Conservation (phyloP, 2,797 vertebrate genomes). For the Spondyliosoma cantharus region DNA sequence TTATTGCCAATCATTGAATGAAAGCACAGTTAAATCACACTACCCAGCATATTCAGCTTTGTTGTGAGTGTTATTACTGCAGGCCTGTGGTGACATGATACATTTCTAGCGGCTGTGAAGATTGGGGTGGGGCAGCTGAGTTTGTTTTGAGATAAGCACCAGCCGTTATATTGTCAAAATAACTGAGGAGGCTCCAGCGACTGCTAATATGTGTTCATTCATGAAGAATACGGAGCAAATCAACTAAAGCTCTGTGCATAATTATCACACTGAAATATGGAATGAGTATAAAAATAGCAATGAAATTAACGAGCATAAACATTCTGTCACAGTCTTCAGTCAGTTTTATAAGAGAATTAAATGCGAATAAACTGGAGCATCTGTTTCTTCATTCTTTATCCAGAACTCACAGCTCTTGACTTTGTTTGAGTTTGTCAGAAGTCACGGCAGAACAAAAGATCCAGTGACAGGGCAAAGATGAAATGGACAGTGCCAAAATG, state of each 20-base stretch:
- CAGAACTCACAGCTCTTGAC: background rate
- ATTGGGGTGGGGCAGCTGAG: background rate
- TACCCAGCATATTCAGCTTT: background rate
- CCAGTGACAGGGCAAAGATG: background rate
- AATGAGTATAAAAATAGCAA: conserved; percentile 17
- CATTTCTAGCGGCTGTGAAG: conserved; percentile 1
- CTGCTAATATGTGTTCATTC: background rate
- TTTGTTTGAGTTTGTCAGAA: background rate
- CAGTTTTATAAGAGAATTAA: conserved; percentile 36
- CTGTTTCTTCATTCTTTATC: background rate
- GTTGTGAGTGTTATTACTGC: background rate
- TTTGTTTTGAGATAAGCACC: background rate
- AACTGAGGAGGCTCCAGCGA: background rate
- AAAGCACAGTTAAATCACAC: background rate
- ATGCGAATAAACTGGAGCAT: conserved; percentile 11
- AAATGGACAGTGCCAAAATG: background rate
- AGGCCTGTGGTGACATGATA: background rate
- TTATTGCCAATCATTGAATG: background rate
- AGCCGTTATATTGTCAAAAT: background rate
- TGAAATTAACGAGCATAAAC: conserved; percentile 45
- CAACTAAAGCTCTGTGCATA: background rate
- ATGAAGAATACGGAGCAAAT: background rate
- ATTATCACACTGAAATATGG: conserved; percentile 20
- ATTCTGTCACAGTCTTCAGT: conserved; percentile 11
- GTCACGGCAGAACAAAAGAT: background rate